Evolutionary conservation across 2,888 invertebrate species (phyloP).

Genomic region (Harpagoxenus sublaevis): DNA sequence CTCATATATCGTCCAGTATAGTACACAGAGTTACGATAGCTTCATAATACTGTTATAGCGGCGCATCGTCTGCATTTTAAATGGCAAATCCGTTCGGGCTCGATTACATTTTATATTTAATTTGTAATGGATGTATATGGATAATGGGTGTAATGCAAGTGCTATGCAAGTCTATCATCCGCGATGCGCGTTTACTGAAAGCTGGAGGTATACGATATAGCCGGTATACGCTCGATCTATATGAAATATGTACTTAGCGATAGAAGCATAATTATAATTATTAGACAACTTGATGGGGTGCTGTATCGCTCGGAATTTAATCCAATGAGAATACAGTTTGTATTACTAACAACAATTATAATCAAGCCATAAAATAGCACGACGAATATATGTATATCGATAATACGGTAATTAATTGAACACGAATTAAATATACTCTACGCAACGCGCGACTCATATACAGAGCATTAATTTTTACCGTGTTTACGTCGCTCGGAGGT

Average conservation of each 20-base stretch:
- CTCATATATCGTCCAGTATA: background rate
- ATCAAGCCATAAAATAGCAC: background rate
- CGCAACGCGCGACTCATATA: background rate
- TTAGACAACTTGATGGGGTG: constrained; percentile 30
- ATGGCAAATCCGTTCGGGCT: background rate
- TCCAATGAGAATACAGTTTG: constrained; percentile 23
- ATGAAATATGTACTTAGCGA: constrained; percentile 31
- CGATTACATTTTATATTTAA: constrained; percentile 39
- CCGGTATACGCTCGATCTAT: background rate
- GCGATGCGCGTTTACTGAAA: background rate
- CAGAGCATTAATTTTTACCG: constrained; percentile 24
- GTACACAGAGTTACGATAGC: background rate
- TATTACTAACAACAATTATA: constrained; percentile 33
- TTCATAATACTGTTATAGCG: background rate
- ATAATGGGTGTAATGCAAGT: background rate
- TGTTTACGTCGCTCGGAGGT: background rate
- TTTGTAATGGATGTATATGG: background rate
- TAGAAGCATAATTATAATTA: constrained; percentile 36
- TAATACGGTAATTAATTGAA: constrained; percentile 23
- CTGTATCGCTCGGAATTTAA: constrained; percentile 14
- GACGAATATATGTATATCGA: background rate
- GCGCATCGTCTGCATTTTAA: background rate
- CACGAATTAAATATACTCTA: constrained; percentile 27
- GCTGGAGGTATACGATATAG: background rate
- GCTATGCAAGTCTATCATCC: background rate